Evolutionary conservation across 2,113 vertebrate genomes (phyloP), one percentile per base, ranked within the genome.

Genomic region (Eubucco bourcierii): DNA sequence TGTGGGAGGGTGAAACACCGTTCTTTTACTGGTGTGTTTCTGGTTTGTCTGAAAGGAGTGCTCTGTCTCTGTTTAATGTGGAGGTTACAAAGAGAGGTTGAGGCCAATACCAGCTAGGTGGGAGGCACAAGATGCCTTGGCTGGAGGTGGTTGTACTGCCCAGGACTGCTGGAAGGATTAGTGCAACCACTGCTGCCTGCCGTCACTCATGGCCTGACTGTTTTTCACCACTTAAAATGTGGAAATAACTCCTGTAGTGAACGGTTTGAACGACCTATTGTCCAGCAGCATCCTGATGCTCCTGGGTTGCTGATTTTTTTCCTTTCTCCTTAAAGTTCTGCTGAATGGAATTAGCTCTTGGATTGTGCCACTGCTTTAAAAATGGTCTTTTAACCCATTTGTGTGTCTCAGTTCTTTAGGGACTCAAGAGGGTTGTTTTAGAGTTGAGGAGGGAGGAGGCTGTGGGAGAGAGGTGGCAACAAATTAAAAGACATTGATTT

Each of bases 241-340:
- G 47, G 47, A 23, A 50, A 50, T 50, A 23, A 21, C 47, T 50
- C 21, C 47, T 23, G 47, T 50, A 44, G 15, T 44, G 41, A 44
- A 44, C 41, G 15, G 41, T 44, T 44, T 37, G n/a, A 67, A 0
- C 21, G 76, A 52, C 15, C 9, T 46, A 0, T 23, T 27, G 37
- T 9, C 50, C 28, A 59, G 28, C 2, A 5, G 15, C 10, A 0
- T 21, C 37, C 4, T 4, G 1, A 7, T 6, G n/a, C 5, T 0
- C 25, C 47, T 50, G 47, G 10, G 11, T 71, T 10, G 5, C 8
- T 29, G 1, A 6, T n/a, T 83, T 75, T 83, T 75, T 55, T 39
- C 47, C 12, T 24, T 66, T 68, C 9, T 58, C 24, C 15, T 68
- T 34, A 31, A 60, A 47, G 17, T 23, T 52, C 59, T 34, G 25